Percentiles rank a stretch among this genome's conserved stretches.
These are phyloP conservation scores for Erpetoichthys calabaricus DNA, from an alignment of 2,797 vertebrate species.

Conservation along the genomic window DNA sequence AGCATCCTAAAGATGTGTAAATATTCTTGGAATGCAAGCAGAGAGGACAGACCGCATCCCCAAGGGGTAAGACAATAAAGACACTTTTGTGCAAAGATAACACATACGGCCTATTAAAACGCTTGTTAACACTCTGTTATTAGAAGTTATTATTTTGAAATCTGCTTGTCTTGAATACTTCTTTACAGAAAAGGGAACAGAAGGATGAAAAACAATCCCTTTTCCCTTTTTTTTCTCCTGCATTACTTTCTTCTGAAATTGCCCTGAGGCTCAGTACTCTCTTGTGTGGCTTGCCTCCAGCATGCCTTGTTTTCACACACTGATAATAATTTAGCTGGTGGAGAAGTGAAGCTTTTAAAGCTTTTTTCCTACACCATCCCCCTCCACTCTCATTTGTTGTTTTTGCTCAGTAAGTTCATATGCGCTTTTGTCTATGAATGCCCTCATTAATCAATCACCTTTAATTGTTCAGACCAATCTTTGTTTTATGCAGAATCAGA, in stretches of 20 bases:
- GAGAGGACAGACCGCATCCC: too few species aligned
- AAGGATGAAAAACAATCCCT: constrained; percentile 22
- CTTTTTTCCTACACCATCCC: constrained; percentile 17
- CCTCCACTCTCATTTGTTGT: background rate
- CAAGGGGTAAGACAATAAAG: too few species aligned
- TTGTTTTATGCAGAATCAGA: too few species aligned
- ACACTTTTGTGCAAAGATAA: too few species aligned
- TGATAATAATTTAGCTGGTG: constrained; percentile 47
- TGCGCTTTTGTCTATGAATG: background rate
- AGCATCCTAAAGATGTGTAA: too few species aligned
- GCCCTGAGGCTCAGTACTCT: constrained; percentile 52
- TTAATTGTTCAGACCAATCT: background rate
- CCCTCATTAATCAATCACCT: constrained; percentile 1
- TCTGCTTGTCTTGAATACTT: background rate
- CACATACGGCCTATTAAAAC: too few species aligned
- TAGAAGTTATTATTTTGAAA: background rate
- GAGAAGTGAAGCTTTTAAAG: constrained; percentile 48
- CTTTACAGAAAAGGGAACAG: constrained; percentile 8
- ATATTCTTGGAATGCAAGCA: too few species aligned
- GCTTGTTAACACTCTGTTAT: background rate
- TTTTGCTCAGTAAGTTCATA: background rate
- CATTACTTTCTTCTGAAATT: constrained; percentile 50
- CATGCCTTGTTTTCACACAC: constrained; percentile 49
- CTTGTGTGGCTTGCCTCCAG: constrained; percentile 55
- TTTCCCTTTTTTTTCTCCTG: constrained; percentile 44